phyloP scores from a whole-genome alignment of 1,140 invertebrate species.

The Euura saliciscinereae region DNA sequence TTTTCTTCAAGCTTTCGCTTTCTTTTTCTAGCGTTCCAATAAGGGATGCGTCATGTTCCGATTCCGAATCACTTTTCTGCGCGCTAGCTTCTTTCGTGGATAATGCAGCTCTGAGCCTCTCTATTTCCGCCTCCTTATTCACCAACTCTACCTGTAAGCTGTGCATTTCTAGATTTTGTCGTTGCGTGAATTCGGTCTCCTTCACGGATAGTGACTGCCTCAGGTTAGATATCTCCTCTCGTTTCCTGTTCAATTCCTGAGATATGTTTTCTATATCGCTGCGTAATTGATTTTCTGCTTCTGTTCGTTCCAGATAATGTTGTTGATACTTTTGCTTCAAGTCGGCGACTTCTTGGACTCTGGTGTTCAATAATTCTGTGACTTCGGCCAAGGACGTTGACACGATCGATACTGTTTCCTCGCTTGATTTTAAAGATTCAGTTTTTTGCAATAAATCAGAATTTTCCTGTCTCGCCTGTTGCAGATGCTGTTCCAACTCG shows the following conservation, averaged over 20 bases:
- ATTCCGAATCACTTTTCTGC: constrained; percentile 1
- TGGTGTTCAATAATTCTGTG: constrained; percentile 43
- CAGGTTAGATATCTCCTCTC: constrained; percentile 51
- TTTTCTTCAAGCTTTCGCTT: constrained; percentile 11
- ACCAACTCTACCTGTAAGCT: constrained; percentile 21
- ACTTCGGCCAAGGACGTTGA: constrained; percentile 38
- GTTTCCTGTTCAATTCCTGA: constrained; percentile 57
- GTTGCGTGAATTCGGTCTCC: constrained; percentile 53
- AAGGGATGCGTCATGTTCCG: constrained; percentile 6
- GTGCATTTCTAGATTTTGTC: constrained; percentile 41
- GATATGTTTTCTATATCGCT: constrained; percentile 40
- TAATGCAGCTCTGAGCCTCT: constrained; percentile 18
- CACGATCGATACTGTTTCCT: constrained; percentile 23
- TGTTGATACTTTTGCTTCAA: constrained; percentile 59
- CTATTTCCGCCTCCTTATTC: constrained; percentile 27
- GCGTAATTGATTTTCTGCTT: constrained; percentile 31
- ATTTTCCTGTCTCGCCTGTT: constrained; percentile 47
- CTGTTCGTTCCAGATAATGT: constrained; percentile 41
- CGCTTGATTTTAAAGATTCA: constrained; percentile 43
- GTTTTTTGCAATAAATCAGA: constrained; percentile 47
- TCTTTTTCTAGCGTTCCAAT: constrained; percentile 7
- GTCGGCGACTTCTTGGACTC: constrained; percentile 49
- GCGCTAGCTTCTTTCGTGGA: constrained; percentile 16
- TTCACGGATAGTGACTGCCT: constrained; percentile 50
- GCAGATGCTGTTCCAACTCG: constrained; percentile 49